Evolutionary conservation across 2,113 vertebrate species (phyloP).

Genomic region (Trochalopteron elliotii): DNA sequence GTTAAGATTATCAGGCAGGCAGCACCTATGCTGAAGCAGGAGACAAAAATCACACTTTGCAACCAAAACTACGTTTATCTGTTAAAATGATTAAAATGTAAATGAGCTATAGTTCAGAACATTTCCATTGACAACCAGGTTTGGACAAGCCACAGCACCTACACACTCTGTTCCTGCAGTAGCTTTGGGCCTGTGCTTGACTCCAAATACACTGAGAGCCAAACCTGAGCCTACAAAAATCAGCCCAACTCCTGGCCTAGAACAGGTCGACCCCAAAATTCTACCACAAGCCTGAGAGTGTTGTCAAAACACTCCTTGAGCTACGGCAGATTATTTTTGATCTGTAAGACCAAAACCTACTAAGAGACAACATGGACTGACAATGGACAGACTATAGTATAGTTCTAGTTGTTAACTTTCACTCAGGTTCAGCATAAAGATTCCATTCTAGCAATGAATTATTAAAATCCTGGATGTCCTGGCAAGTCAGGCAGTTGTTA

Average conservation of each 20-base stretch:
- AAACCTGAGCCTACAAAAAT: background rate
- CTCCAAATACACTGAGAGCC: fast-evolving
- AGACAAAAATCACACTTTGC: background rate
- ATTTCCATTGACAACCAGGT: background rate
- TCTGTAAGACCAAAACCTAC: background rate
- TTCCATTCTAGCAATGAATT: constrained; percentile 40
- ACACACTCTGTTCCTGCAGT: fast-evolving
- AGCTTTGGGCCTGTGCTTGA: background rate
- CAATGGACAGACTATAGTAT: background rate
- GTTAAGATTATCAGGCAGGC: background rate
- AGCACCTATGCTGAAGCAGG: background rate
- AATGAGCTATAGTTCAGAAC: background rate
- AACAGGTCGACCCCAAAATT: background rate
- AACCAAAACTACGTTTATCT: background rate
- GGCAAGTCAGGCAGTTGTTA: constrained; percentile 50
- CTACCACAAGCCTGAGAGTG: background rate
- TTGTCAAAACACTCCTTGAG: background rate
- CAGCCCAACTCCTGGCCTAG: background rate
- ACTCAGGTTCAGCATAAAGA: background rate
- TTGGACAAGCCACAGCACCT: background rate
- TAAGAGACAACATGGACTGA: background rate
- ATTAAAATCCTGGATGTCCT: constrained; percentile 55
- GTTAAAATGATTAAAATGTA: background rate
- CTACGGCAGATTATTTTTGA: background rate
- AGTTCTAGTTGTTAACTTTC: background rate